Evolutionary conservation across 2,888 invertebrate species (phyloP), one percentile per base, ranked within the genome.

Genomic region (Acleris laterana): DNA sequence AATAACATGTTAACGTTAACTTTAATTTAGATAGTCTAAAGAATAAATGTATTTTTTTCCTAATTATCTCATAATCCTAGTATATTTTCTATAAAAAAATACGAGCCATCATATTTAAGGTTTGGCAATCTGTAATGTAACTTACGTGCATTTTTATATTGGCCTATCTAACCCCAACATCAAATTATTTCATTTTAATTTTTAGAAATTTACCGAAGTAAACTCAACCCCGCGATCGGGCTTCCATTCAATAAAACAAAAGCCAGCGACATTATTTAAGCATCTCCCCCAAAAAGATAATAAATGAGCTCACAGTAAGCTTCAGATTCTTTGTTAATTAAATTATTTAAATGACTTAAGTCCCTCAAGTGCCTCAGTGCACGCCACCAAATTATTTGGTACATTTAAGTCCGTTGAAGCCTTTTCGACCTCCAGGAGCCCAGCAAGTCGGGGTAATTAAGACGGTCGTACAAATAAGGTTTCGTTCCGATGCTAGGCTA

Each of bases 301-400:
- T 81, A 77, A 82, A 82, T 76, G 79, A 76, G 76, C 71, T 72
- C 71, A 71, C 69, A 68, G 71, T 77, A 71, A 81, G 77, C 79
- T 76, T 76, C 63, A 71, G 75, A 80, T 81, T 81, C 81, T 82
- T 83, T 85, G 83, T 82, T 84, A 84, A 83, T 85, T 84, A 78
- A 86, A 85, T 86, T 83, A 86, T 83, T 83, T 79, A 83, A 85
- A 82, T 81, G 77, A 80, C 77, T 82, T 80, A 74, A 83, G 78
- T 78, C 78, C 70, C 77, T 81, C 77, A 82, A 83, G n/a, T n/a
- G n/a, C n/a, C n/a, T n/a, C n/a, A 85, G 81, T 85, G 83, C 80
- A 84, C 74, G 79, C 73, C 78, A 77, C 80, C 82, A 78, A 85
- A 85, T 86, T 82, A 85, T 86, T 83, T 84, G 72, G 78, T 72